Evolutionary conservation across 2,113 vertebrate genomes (phyloP).

Genomic region (Monopterus albus): DNA sequence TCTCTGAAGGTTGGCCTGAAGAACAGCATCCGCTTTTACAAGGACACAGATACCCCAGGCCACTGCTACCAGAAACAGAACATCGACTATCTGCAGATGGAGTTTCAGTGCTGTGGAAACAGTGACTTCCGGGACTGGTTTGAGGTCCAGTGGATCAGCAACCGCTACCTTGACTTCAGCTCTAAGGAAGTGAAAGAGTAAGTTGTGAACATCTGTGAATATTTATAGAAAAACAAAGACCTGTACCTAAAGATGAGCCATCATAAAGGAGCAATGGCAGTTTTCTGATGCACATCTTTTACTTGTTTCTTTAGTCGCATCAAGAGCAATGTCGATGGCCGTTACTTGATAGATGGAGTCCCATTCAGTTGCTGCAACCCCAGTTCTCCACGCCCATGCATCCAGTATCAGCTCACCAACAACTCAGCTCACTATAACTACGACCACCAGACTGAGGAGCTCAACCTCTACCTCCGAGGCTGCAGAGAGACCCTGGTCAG

Average conservation of each 20-base stretch:
- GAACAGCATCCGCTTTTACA: constrained; percentile 87
- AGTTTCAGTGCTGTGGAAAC: constrained; percentile 87
- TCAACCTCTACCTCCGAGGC: constrained; percentile 84
- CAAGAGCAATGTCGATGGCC: constrained; percentile 87
- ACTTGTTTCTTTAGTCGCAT: constrained; percentile 75
- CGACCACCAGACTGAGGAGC: constrained; percentile 84
- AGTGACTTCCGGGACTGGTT: constrained; percentile 87
- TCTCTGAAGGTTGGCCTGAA: constrained; percentile 85
- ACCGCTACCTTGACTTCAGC: constrained; percentile 86
- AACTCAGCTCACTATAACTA: constrained; percentile 87
- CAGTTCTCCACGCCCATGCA: constrained; percentile 85
- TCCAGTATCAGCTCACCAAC: constrained; percentile 85
- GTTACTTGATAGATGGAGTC: constrained; percentile 85
- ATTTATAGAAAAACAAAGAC: background rate
- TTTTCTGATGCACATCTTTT: background rate
- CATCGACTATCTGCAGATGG: constrained; percentile 87
- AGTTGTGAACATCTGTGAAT: constrained; percentile 57
- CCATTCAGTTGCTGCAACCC: constrained; percentile 89
- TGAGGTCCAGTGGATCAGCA: constrained; percentile 89
- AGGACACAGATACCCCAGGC: constrained; percentile 87
- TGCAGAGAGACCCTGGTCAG: constrained; percentile 83
- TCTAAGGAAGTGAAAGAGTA: constrained; percentile 87
- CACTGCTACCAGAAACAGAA: constrained; percentile 88
- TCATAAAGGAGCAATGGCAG: background rate
- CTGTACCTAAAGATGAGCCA: background rate